Base-by-base conservation (phyloP, 2,888 invertebrate genomes). In the Eledona agricola region DNA sequence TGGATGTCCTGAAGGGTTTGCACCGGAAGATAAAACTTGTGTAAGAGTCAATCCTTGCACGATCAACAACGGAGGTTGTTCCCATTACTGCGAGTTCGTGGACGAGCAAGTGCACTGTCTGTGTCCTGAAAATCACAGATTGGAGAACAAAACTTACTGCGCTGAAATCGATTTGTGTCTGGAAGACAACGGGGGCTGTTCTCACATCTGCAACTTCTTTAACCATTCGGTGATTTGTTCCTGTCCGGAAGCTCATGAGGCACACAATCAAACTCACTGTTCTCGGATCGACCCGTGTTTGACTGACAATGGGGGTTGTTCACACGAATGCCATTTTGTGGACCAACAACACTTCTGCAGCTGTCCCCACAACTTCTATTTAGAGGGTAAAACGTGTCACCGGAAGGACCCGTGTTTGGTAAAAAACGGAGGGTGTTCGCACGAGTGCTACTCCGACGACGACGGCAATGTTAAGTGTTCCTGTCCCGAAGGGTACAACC, bases 281-380 rank as follows among this genome's bases (percentile, higher is more conserved):
- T 62, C 57, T 10, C 75, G 77, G 63, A 73, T 81, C 4, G 79
- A 84, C 64, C 83, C 82, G 16, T 88, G 87, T 58, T 67, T 72
- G 2, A 63, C 70, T 0, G 77, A 79, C 31, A 85, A 85, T 57
- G 84, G 83, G 1, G 83, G 82, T 28, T 88, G 87, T 67, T 80
- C 81, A 3, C 84, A 86, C 54, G 72, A 76, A n/a, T 88, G 87
- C 63, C 25, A 65, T 1, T 69, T 76, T 26, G 77, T 71, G 2
- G 72, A 77, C 6, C 81, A 80, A 0, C 68, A 77, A 26, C 73
- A 73, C 13, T 66, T 70, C 11, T 85, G 84, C 56, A 65, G 63
- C 1, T 82, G 82, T 50, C 78, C 78, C 0, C 60, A 73, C 1
- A 79, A 79, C 1, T 74, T 69, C 45, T 51, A 64, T 28, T 45